A percentile compares a stretch with the other conserved stretches of the same genome.
Evolutionary conservation across 2,797 vertebrate genomes (phyloP).

Genomic region (Geotrypetes seraphini): DNA sequence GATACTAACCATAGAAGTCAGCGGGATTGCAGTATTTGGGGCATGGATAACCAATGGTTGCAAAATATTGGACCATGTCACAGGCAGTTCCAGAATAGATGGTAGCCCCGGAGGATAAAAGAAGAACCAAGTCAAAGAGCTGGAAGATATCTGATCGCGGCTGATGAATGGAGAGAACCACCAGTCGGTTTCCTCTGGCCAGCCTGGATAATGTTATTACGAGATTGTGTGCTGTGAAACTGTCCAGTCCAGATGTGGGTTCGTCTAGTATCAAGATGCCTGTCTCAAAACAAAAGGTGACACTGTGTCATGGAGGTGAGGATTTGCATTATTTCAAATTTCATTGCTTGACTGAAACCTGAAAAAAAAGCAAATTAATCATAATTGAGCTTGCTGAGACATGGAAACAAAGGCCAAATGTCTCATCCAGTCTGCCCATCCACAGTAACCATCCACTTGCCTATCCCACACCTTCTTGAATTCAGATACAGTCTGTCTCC

Average conservation of each 20-base stretch:
- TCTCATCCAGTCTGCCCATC: too few species aligned
- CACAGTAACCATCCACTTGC: too few species aligned
- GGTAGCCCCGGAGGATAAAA: conserved; percentile 79
- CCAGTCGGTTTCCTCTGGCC: conserved; percentile 83
- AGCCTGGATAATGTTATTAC: conserved; percentile 84
- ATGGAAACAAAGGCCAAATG: too few species aligned
- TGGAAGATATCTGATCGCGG: conserved; percentile 92
- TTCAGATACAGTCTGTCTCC: too few species aligned
- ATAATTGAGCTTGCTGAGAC: too few species aligned
- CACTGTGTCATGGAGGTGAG: too few species aligned
- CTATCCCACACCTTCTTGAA: too few species aligned
- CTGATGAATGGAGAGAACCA: conserved; percentile 89
- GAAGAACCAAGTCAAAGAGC: conserved; percentile 85
- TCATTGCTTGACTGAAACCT: too few species aligned
- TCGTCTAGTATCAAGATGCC: conserved; percentile 92
- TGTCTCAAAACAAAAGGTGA: conserved; percentile 29
- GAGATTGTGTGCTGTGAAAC: conserved; percentile 93
- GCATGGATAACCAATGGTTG: conserved; percentile 75
- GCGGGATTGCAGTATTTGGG: conserved; percentile 91
- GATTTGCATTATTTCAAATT: too few species aligned
- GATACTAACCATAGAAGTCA: conserved; percentile 81
- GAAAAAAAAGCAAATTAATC: too few species aligned
- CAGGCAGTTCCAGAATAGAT: conserved; percentile 76
- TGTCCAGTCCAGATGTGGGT: conserved; percentile 90
- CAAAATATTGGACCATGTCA: conserved; percentile 89